These are phyloP conservation scores for Avahi laniger DNA, from an alignment of 2,797 vertebrate species.

Conservation along the genomic window DNA sequence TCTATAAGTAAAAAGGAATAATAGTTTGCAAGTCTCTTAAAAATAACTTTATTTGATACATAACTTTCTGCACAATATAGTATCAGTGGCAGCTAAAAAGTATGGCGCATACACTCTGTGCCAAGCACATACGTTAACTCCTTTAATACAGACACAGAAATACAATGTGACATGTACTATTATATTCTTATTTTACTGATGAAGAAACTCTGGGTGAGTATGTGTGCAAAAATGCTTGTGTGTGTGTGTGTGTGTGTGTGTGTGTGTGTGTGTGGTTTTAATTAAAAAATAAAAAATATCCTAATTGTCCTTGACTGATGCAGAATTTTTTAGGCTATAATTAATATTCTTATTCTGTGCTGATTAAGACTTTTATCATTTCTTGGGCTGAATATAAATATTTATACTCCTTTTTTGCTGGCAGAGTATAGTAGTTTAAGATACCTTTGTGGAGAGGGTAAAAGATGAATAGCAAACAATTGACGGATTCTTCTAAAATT, in stretches of 20 bases:
- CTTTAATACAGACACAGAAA: not conserved
- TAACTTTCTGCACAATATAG: not conserved
- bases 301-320: not conserved
- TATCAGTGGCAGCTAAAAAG: not conserved
- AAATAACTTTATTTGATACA: not conserved
- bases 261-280: not conserved
- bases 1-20: not conserved
- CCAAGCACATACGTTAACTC: not conserved
- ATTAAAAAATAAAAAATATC: not conserved
- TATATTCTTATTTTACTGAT: not conserved
- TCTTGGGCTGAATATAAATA: not conserved
- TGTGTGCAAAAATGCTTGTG: not conserved
- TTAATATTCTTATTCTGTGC: not conserved
- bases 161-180: not conserved
- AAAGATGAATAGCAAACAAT: constrained; percentile 51
- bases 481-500: not conserved
- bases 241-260: not conserved
- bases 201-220: not conserved
- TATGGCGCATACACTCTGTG: not conserved
- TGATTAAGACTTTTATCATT: constrained; percentile 40
- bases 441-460: not conserved
- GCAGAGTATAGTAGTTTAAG: not conserved
- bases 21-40: not conserved
- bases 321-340: constrained; percentile 9
- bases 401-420: not conserved